Conservation (phyloP, 2,888 invertebrate genomes). For the Mellilla xanthometata region DNA sequence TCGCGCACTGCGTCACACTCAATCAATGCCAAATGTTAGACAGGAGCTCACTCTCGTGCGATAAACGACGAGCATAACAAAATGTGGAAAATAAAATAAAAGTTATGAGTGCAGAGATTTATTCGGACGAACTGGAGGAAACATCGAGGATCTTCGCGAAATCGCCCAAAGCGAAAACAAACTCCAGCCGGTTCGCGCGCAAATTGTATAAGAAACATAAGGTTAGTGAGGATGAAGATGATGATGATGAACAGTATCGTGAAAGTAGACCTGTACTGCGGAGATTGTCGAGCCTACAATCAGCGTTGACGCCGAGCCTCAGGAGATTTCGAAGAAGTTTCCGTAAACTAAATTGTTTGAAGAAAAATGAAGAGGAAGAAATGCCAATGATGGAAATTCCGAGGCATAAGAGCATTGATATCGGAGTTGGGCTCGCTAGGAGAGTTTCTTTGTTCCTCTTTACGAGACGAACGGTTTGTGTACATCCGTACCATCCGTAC, state of each 20-base stretch:
- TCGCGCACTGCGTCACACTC: conserved; percentile 65
- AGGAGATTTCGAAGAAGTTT: conserved; percentile 51
- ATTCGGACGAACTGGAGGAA: conserved; percentile 47
- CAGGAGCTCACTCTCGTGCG: conserved; percentile 53
- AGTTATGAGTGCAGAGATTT: conserved; percentile 64
- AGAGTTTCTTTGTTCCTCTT: conserved; percentile 69
- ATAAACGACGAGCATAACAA: conserved; percentile 47
- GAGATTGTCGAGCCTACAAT: conserved; percentile 48
- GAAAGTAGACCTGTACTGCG: conserved; percentile 34
- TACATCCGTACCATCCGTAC: conserved; percentile 74
- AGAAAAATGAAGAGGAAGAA: conserved; percentile 49
- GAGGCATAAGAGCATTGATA: conserved; percentile 70
- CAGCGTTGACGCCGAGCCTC: conserved; percentile 50
- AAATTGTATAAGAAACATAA: conserved; percentile 33
- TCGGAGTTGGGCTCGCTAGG: conserved; percentile 66
- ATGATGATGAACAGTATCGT: no score
- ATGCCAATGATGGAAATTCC: conserved; percentile 56
- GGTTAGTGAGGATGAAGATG: conserved; percentile 27
- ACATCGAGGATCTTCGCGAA: conserved; percentile 43
- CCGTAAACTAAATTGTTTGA: conserved; percentile 60
- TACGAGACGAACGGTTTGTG: conserved; percentile 63
- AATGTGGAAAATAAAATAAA: conserved; percentile 51
- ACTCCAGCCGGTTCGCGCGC: conserved; percentile 11
- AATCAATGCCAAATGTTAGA: conserved; percentile 74
- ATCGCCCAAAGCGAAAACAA: conserved; percentile 30